Evolutionary conservation across 2,797 vertebrate genomes (phyloP).

Genomic region (Otolemur crassicaudatus): DNA sequence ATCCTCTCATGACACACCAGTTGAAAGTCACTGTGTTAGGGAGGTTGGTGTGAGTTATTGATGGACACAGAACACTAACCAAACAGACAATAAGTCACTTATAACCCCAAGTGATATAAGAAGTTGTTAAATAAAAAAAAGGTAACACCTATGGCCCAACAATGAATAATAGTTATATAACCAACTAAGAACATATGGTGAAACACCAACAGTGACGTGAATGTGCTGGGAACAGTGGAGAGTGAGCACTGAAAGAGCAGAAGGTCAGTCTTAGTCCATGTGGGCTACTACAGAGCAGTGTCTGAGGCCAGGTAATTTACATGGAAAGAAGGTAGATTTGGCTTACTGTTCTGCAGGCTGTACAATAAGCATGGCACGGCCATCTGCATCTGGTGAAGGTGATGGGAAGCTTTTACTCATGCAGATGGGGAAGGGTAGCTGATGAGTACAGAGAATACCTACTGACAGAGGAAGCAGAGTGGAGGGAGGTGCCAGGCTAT

Average conservation of each 20-base stretch:
- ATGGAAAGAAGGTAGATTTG: background rate
- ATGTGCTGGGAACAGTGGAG: background rate
- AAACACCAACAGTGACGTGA: background rate
- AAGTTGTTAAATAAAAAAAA: background rate
- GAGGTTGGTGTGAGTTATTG: background rate
- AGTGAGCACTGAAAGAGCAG: background rate
- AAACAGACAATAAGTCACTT: background rate
- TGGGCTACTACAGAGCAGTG: no score
- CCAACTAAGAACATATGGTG: background rate
- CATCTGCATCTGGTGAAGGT: background rate
- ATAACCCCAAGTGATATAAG: background rate
- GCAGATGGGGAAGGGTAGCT: no score
- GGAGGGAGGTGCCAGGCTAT: background rate
- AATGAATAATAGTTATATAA: background rate
- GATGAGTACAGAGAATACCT: background rate
- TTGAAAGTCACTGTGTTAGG: no score
- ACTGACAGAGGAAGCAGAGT: background rate
- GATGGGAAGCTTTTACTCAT: background rate
- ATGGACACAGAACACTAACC: background rate
- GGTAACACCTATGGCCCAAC: background rate
- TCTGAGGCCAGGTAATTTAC: background rate
- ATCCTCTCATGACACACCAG: no score
- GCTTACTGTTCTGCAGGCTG: background rate
- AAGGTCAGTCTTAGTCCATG: no score
- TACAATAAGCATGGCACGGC: background rate